phyloP scores from a whole-genome alignment of 2,113 vertebrate genomes.

The Tragelaphus strepsiceros region DNA sequence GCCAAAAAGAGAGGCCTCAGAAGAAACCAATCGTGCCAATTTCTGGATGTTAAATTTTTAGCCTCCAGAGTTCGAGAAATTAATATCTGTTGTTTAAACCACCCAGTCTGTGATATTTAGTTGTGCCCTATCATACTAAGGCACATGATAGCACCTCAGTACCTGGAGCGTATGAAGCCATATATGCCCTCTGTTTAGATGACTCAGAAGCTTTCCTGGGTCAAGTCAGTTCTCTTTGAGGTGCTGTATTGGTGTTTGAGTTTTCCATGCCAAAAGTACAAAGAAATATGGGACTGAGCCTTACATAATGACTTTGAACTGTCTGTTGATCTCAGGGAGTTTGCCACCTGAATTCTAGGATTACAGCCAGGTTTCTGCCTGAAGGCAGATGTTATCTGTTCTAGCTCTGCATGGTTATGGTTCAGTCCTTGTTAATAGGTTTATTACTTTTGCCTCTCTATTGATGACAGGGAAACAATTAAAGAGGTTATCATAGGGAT shows the following conservation, averaged over 20 bases:
- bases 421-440: not conserved
- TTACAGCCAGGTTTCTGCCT: not conserved
- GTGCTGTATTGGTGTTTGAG: not conserved
- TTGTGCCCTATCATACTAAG: not conserved
- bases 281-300: not conserved
- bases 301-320: not conserved
- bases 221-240: not conserved
- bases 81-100: not conserved
- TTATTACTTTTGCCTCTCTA: not conserved
- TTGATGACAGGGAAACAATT: not conserved
- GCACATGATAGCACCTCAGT: rapidly evolving
- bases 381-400: not conserved
- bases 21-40: not conserved
- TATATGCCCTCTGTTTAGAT: not conserved
- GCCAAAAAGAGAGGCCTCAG: not conserved
- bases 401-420: not conserved
- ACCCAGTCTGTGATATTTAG: too few species aligned
- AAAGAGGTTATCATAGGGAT: not conserved
- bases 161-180: not conserved
- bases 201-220: not conserved
- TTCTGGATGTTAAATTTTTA: not conserved
- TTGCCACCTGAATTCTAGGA: not conserved
- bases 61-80: not conserved
- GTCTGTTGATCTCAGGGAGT: not conserved
- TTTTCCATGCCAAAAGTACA: not conserved